Evolutionary conservation across 37 sponge, comb jelly and placozoan species (phyloP).

Genomic region (Haliclona indistincta): DNA sequence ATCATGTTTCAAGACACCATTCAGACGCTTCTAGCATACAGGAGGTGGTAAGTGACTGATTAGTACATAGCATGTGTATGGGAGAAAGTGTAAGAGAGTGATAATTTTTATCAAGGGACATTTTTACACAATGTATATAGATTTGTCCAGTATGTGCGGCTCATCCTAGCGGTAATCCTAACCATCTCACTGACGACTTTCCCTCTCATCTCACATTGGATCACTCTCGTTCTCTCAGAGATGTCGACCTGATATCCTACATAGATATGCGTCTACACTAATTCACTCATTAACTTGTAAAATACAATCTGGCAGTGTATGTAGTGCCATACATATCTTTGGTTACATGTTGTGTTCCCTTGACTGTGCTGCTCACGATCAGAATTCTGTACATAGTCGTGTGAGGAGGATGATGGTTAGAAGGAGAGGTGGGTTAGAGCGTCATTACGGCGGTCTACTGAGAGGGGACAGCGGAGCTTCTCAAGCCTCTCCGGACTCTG

Average conservation of each 20-base stretch:
- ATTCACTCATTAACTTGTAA: neutral
- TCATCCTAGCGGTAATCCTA: conserved; percentile 79
- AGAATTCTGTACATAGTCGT: conserved; percentile 29
- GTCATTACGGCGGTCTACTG: conserved; percentile 21
- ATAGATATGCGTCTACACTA: neutral
- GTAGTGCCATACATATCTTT: neutral
- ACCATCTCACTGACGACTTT: conserved; percentile 78
- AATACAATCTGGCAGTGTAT: neutral
- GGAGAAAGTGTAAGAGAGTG: neutral
- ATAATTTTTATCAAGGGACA: neutral
- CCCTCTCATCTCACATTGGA: conserved; percentile 85
- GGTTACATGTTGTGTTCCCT: conserved; percentile 1
- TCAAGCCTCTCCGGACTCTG: conserved; percentile 42
- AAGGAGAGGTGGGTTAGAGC: conserved; percentile 48
- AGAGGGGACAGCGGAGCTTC: conserved; percentile 22
- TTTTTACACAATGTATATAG: conserved; percentile 22
- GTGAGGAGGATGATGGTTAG: conserved; percentile 58
- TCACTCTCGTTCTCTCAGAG: conserved; percentile 55
- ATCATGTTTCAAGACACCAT: conserved; percentile 85
- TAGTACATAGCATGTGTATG: neutral
- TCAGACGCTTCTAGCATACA: conserved; percentile 21
- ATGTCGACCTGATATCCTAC: conserved; percentile 59
- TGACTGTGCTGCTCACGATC: conserved; percentile 8
- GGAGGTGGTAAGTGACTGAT: conserved; percentile 29
- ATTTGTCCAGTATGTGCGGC: conserved; percentile 94